Percentiles rank a stretch among this genome's conserved stretches.
Evolutionary conservation across 2,797 vertebrate species (phyloP).

Genomic region (Typhlichthys eigenmanni): DNA sequence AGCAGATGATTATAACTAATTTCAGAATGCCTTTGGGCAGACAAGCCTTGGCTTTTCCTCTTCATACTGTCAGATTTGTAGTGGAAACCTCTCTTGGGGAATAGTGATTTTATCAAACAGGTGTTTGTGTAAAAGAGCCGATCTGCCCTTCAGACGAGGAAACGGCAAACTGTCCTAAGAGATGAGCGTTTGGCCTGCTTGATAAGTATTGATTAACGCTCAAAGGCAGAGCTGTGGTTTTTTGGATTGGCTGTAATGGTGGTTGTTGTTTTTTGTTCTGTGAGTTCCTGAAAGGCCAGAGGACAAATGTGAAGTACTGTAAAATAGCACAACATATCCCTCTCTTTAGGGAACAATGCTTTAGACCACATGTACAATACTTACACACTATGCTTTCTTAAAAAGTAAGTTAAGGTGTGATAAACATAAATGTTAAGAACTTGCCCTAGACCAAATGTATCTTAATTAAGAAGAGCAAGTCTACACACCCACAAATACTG

Average conservation of each 20-base stretch:
- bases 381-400: no score
- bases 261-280: background rate
- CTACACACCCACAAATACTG: slow-evolving; percentile 18
- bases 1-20: slow-evolving; percentile 49
- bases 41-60: slow-evolving; percentile 22
- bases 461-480: slow-evolving; percentile 8
- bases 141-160: slow-evolving; percentile 35
- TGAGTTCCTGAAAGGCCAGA: background rate
- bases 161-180: slow-evolving; percentile 27
- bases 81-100: slow-evolving; percentile 13
- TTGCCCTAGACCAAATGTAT: background rate
- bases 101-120: slow-evolving; percentile 41
- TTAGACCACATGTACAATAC: no score
- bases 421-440: no score
- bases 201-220: slow-evolving; percentile 38
- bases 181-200: slow-evolving; percentile 29
- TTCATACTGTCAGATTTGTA: slow-evolving; percentile 36
- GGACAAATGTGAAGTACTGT: no score
- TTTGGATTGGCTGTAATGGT: slow-evolving; percentile 13
- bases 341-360: no score
- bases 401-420: no score
- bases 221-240: slow-evolving; percentile 19
- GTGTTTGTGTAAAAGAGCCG: slow-evolving; percentile 25
- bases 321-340: no score
- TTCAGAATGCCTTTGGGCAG: slow-evolving; percentile 36